Percentiles rank a stretch among this genome's conserved stretches.
These are phyloP conservation scores for Sericinus montela DNA, from an alignment of 2,888 invertebrate genomes.

Conservation along the genomic window DNA sequence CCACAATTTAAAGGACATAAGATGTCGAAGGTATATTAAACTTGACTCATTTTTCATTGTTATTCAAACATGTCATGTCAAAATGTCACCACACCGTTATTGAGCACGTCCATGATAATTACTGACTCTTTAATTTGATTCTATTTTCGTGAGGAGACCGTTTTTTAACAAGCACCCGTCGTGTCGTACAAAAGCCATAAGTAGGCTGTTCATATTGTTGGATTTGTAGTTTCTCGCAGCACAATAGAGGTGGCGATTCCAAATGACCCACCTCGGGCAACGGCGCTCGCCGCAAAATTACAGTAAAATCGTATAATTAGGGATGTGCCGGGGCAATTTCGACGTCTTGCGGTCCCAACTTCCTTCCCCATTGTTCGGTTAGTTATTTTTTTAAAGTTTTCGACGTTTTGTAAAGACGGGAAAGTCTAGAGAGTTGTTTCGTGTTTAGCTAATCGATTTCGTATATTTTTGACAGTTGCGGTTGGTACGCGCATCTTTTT, in stretches of 20 bases:
- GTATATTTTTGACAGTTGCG: conserved; percentile 70
- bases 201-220: conserved; percentile 53
- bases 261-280: conserved; percentile 43
- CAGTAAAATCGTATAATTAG: conserved; percentile 70
- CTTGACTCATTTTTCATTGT: conserved; percentile 3
- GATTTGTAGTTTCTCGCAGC: conserved; percentile 60
- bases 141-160: conserved; percentile 36
- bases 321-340: conserved; percentile 58
- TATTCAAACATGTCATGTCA: conserved; percentile 1
- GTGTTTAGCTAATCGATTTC: conserved; percentile 63
- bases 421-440: conserved; percentile 33
- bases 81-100: conserved; percentile 23
- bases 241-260: conserved; percentile 63
- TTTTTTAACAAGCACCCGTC: conserved; percentile 42
- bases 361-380: conserved; percentile 68
- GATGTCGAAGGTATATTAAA: background rate
- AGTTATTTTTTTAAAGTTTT: conserved; percentile 35
- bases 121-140: conserved; percentile 35
- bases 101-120: conserved; percentile 43
- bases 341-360: conserved; percentile 65
- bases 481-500: conserved; percentile 46
- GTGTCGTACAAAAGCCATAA: conserved; percentile 38
- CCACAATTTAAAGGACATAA: too few species aligned
- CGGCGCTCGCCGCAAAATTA: conserved; percentile 62
- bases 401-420: conserved; percentile 42